These are phyloP conservation scores for Apis dorsata DNA, from an alignment of 1,140 invertebrate genomes.

Conservation along the genomic window DNA sequence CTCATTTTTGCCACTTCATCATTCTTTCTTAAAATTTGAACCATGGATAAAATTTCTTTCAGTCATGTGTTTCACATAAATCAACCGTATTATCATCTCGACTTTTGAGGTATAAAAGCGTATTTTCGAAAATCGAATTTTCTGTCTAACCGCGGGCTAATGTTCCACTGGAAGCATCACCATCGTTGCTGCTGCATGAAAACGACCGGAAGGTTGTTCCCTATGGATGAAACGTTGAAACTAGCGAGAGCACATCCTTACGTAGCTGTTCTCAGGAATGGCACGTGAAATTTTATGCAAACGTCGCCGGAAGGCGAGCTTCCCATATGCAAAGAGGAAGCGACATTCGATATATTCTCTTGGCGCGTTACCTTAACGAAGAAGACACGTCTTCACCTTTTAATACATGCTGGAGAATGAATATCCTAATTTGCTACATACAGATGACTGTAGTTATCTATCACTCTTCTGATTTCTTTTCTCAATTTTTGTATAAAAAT, in stretches of 20 bases:
- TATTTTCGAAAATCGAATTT: constrained; percentile 36
- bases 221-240: constrained; percentile 28
- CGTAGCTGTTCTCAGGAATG: constrained; percentile 11
- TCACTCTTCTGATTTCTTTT: too few relatives aligned
- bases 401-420: not conserved
- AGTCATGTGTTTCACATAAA: not conserved
- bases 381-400: constrained; percentile 5
- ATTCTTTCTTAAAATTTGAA: too few relatives aligned
- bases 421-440: not conserved
- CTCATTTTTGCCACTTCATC: too few relatives aligned
- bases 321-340: constrained; percentile 2
- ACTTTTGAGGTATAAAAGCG: not conserved
- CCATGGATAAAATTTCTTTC: not conserved
- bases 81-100: not conserved
- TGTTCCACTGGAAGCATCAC: not conserved
- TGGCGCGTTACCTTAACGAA: constrained; percentile 37
- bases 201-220: not conserved
- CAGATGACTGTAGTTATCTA: too few relatives aligned
- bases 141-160: constrained; percentile 4
- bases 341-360: constrained; percentile 36
- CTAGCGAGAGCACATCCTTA: not conserved
- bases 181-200: too few relatives aligned
- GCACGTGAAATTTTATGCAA: constrained; percentile 54
- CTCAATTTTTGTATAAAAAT: too few relatives aligned
- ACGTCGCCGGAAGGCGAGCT: constrained; percentile 7